These are phyloP conservation scores for Poeciliopsis turrubarensis DNA, from an alignment of 2,113 vertebrate species.

Conservation along the genomic window DNA sequence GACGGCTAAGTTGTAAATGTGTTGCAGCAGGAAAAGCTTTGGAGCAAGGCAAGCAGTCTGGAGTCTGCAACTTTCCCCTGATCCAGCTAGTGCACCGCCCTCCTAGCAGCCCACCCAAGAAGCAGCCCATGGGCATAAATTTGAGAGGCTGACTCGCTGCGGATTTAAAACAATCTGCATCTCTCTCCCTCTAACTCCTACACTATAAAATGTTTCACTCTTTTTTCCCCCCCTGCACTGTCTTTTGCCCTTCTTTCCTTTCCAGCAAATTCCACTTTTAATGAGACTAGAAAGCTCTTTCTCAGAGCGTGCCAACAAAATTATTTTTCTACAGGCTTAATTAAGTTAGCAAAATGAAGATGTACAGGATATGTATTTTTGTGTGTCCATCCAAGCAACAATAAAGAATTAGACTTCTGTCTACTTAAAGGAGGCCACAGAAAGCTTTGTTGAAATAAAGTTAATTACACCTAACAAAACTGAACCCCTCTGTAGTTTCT, in stretches of 20 bases:
- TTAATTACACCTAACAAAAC: constrained; percentile 46
- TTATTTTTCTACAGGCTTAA: constrained; percentile 76
- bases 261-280: constrained; percentile 71
- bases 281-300: constrained; percentile 75
- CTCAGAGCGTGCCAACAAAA: constrained; percentile 71
- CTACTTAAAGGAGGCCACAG: constrained; percentile 12
- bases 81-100: constrained; percentile 69
- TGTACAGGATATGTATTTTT: constrained; percentile 34
- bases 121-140: constrained; percentile 86
- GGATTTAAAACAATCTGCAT: constrained; percentile 84
- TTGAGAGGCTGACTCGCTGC: constrained; percentile 83
- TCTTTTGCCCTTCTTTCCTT: constrained; percentile 55
- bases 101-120: constrained; percentile 85
- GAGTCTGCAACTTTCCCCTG: constrained; percentile 78
- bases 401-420: not conserved
- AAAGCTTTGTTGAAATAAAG: constrained; percentile 33
- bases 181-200: constrained; percentile 67
- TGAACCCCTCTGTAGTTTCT: constrained; percentile 32
- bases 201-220: constrained; percentile 61
- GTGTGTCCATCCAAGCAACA: constrained; percentile 4
- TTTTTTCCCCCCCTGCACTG: constrained; percentile 47
- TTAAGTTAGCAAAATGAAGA: constrained; percentile 58
- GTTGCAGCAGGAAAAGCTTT: constrained; percentile 80
- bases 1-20: constrained; percentile 76
- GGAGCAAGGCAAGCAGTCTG: constrained; percentile 76